Base-by-base conservation (phyloP, 2,888 invertebrate genomes). In the Troides oblongomaculatus region DNA sequence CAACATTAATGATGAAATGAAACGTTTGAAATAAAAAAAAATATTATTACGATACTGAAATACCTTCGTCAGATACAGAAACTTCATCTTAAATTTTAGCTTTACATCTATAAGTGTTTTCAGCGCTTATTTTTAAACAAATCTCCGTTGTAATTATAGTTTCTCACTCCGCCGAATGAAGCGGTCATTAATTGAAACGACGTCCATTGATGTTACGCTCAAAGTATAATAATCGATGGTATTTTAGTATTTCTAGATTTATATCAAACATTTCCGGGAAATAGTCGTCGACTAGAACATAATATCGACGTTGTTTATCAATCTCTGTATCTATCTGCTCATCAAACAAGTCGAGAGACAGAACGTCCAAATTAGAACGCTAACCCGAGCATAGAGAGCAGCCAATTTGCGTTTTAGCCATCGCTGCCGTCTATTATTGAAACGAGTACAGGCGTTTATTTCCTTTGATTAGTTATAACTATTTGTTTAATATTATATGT, bases 371-470 rank as follows among this genome's bases (percentile, higher is more conserved):
- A 78, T 81, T 80, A 77, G 74, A 73, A 73, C 68, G 77, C 73
- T 75, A 79, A 76, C 77, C 78, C 80, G 76, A 77, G 76, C 79
- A 78, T 79, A 76, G 74, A 79, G 76, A 76, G 77, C 78, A 75
- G 75, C 75, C 76, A 76, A 80, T 79, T 80, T 75, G 76, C 77
- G 74, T 77, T 73, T 75, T 73, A 78, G 77, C 79, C 77, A 77
- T 75, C 81, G 76, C 76, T 78, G 76, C 78, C 82, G 81, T 82
- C 81, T 80, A 80, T 80, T 80, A 80, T 79, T 77, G 78, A 80
- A 80, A 79, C 74, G 76, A 74, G 74, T 73, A 74, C 72, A 64
- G 71, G 71, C 70, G 73, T 73, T 74, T 69, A 74, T 69, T 77
- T 74, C 73, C 74, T 74, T 64, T 74, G 74, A 75, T 74, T 74